Conservation (phyloP, 2,797 vertebrate species). For the Eremophila alpestris region DNA sequence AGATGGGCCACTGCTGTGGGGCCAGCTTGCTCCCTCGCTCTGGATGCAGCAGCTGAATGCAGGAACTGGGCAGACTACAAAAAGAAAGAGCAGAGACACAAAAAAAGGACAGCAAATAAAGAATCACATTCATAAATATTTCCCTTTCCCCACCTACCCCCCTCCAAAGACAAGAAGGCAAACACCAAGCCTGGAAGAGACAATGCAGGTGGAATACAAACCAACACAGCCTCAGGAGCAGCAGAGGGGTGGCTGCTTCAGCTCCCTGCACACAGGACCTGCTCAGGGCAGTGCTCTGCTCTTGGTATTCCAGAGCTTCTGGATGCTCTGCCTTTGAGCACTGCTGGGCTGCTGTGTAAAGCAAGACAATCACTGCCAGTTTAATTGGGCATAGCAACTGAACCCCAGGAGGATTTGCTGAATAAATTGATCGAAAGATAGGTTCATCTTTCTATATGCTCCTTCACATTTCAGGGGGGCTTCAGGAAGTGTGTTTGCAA, state of each 20-base stretch:
- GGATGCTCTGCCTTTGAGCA: neutral
- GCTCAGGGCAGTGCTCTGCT: neutral
- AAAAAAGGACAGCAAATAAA: neutral
- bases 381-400: neutral
- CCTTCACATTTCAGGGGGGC: neutral
- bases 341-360: neutral
- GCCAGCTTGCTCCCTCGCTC: neutral
- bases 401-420: neutral
- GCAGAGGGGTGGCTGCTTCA: accelerated
- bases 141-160: neutral
- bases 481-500: neutral
- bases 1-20: neutral
- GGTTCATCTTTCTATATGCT: neutral
- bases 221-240: accelerated
- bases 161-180: neutral
- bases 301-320: neutral
- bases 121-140: neutral
- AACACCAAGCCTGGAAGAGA: neutral
- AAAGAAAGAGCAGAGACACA: neutral
- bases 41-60: neutral
- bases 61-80: neutral
- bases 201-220: neutral
- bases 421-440: neutral
- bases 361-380: neutral
- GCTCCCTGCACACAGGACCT: accelerated